phyloP scores from a whole-genome alignment of 2,797 vertebrate species.

The Pagetopsis macropterus region DNA sequence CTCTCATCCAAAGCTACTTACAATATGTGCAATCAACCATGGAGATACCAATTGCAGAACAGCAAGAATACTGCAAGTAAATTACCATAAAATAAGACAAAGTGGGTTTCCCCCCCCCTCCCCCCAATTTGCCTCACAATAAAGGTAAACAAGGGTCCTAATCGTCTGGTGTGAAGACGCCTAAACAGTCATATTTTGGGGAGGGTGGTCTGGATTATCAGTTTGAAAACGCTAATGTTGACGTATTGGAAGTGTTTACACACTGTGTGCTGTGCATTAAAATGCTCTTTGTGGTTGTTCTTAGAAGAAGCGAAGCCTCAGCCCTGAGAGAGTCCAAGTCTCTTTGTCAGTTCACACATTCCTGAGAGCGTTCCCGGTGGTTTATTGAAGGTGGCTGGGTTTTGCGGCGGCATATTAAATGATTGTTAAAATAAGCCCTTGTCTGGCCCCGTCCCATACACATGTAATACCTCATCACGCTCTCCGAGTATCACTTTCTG shows the following conservation, averaged over 20 bases:
- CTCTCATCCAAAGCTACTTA: too few species aligned
- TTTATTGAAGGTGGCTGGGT: slow-evolving; percentile 71
- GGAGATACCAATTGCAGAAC: too few species aligned
- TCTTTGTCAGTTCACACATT: slow-evolving; percentile 74
- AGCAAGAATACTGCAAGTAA: too few species aligned
- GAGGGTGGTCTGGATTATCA: background rate
- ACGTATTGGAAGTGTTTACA: slow-evolving; percentile 32
- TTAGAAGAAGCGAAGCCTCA: slow-evolving; percentile 13
- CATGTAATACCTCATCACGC: slow-evolving; percentile 52
- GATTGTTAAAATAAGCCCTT: slow-evolving; percentile 74
- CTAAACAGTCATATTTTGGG: too few species aligned
- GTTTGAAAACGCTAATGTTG: slow-evolving; percentile 14
- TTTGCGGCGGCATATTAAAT: slow-evolving; percentile 70
- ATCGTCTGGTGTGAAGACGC: too few species aligned
- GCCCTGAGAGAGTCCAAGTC: slow-evolving; percentile 42
- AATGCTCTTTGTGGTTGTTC: slow-evolving; percentile 13
- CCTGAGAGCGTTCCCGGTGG: slow-evolving; percentile 64
- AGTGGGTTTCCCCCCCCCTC: too few species aligned
- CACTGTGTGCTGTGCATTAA: slow-evolving; percentile 30
- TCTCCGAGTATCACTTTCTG: slow-evolving; percentile 57
- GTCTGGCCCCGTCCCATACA: slow-evolving; percentile 44
- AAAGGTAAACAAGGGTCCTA: too few species aligned
- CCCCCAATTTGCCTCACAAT: too few species aligned
- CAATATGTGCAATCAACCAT: too few species aligned
- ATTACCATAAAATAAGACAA: too few species aligned